phyloP scores from a whole-genome alignment of 2,888 invertebrate genomes.

The Euzophera pinguis region DNA sequence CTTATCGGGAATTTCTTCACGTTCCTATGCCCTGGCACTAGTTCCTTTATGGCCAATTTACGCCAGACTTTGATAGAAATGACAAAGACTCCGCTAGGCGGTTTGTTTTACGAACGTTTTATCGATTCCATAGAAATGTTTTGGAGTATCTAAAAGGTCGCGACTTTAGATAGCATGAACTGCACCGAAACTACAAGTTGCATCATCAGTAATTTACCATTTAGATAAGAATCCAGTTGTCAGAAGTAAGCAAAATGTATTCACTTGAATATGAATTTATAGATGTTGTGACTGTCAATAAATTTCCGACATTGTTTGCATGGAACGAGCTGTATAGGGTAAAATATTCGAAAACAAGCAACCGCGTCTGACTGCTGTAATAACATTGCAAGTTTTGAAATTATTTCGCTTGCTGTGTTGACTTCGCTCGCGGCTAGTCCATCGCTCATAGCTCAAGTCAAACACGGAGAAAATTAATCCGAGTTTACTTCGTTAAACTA shows the following conservation, averaged over 20 bases:
- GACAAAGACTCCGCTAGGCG: constrained; percentile 30
- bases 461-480: constrained; percentile 55
- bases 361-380: constrained; percentile 36
- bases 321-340: constrained; percentile 16
- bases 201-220: constrained; percentile 14
- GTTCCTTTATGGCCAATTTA: constrained; percentile 52
- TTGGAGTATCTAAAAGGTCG: constrained; percentile 3
- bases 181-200: constrained; percentile 30
- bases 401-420: constrained; percentile 42
- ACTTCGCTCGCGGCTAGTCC: constrained; percentile 42
- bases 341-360: constrained; percentile 29
- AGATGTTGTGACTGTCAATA: constrained; percentile 6
- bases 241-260: neutral
- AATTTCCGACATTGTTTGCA: constrained; percentile 11
- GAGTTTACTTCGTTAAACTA: constrained; percentile 48
- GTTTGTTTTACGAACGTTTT: constrained; percentile 26
- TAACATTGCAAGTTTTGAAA: constrained; percentile 45
- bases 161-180: constrained; percentile 27
- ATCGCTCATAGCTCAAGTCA: constrained; percentile 51
- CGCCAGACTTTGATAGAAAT: constrained; percentile 38
- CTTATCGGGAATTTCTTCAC: constrained; percentile 47
- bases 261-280: constrained; percentile 2
- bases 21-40: constrained; percentile 37
- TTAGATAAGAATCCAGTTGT: constrained; percentile 1
- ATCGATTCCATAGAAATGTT: constrained; percentile 14